These are phyloP conservation scores for Metopia argyrocephala DNA, from an alignment of 2,888 invertebrate species.

Conservation along the genomic window DNA sequence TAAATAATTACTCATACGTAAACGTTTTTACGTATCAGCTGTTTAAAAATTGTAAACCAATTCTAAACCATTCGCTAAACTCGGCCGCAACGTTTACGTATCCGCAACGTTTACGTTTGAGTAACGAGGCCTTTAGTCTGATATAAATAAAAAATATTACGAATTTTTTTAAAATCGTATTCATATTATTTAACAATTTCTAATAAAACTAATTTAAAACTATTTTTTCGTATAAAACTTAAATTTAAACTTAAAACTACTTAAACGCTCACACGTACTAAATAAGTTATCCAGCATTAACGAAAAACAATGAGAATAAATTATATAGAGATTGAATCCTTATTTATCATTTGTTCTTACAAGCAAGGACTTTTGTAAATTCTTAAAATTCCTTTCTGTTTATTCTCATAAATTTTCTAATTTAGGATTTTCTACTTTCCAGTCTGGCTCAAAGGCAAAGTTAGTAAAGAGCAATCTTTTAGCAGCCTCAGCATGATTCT, in stretches of 20 bases:
- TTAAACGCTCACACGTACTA: neutral
- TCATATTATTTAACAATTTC: neutral
- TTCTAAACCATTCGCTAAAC: too few species aligned
- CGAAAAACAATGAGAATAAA: neutral
- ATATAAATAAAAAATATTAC: too few species aligned
- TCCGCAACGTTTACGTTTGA: too few species aligned
- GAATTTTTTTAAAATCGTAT: too few species aligned
- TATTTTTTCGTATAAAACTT: constrained; percentile 5
- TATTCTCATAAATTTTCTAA: neutral
- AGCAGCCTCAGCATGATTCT: constrained; percentile 71
- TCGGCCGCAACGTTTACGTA: too few species aligned
- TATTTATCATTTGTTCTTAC: too few species aligned
- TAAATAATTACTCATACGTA: too few species aligned
- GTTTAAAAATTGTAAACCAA: too few species aligned
- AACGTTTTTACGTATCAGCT: too few species aligned
- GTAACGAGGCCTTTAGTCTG: too few species aligned
- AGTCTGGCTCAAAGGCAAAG: constrained; percentile 72
- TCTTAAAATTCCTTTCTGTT: neutral
- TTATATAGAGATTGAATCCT: neutral
- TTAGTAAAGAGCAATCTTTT: constrained; percentile 69
- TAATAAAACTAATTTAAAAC: too few species aligned
- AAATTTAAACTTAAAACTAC: neutral
- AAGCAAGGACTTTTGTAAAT: too few species aligned
- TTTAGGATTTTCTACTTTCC: constrained; percentile 69
- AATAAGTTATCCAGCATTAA: neutral